Evolutionary conservation across 2,797 vertebrate genomes (phyloP).

Genomic region (Perodicticus potto): DNA sequence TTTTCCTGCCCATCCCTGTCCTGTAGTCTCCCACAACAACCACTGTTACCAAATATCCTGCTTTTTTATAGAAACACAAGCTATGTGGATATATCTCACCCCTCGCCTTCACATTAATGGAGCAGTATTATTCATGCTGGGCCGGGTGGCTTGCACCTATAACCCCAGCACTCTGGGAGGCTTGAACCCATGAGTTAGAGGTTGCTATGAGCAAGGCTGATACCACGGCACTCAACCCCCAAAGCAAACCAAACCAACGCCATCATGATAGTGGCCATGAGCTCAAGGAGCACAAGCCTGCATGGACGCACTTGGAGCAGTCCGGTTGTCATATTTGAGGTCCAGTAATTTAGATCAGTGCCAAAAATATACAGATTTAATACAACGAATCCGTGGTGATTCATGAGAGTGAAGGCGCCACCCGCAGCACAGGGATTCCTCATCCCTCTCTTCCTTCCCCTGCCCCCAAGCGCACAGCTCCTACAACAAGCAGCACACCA

Average conservation of each 20-base stretch:
- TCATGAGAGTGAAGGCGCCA: not conserved
- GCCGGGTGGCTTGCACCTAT: too few species aligned
- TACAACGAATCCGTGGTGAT: not conserved
- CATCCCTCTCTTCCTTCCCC: too few species aligned
- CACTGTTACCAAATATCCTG: not conserved
- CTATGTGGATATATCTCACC: not conserved
- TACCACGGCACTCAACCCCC: too few species aligned
- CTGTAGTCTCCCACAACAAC: not conserved
- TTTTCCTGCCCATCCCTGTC: not conserved
- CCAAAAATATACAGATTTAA: not conserved
- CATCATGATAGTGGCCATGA: accelerated
- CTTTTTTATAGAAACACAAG: not conserved
- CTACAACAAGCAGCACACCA: not conserved
- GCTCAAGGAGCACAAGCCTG: not conserved
- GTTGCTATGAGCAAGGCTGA: too few species aligned
- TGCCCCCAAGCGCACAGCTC: not conserved
- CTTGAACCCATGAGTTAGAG: too few species aligned
- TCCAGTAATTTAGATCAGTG: not conserved
- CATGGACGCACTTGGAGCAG: not conserved
- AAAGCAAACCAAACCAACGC: too few species aligned
- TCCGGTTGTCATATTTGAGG: too few species aligned
- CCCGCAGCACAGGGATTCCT: not conserved
- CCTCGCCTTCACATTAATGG: too few species aligned
- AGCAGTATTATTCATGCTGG: not conserved
- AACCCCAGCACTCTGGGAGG: too few species aligned